phyloP scores from a whole-genome alignment of 2,113 vertebrate species.

The Grammomys surdaster region DNA sequence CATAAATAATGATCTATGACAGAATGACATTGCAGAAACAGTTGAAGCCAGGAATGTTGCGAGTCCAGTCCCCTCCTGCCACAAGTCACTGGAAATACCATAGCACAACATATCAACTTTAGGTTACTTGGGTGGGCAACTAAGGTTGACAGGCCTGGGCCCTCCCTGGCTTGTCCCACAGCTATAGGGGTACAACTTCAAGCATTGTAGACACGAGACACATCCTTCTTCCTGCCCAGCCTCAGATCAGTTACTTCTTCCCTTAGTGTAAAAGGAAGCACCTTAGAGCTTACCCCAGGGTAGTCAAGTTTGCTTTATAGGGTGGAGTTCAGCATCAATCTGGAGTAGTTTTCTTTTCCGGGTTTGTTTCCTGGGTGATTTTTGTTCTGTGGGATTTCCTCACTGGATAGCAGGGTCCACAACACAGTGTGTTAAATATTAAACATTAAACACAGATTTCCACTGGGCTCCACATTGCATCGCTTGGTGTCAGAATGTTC shows the following conservation, averaged over 20 bases:
- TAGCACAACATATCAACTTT: neutral
- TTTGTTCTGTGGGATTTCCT: neutral
- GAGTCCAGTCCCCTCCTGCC: fast-evolving
- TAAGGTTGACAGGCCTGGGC: neutral
- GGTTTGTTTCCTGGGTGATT: neutral
- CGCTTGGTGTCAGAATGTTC: neutral
- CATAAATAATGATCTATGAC: fast-evolving
- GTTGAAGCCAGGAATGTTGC: fast-evolving
- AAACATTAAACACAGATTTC: neutral
- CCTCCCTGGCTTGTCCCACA: fast-evolving
- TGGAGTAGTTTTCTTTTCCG: neutral
- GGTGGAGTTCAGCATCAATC: neutral
- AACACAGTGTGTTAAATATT: neutral
- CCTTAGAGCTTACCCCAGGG: neutral
- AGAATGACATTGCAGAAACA: neutral
- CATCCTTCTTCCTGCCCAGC: neutral
- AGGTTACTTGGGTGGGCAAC: fast-evolving
- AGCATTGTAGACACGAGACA: fast-evolving
- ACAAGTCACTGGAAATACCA: fast-evolving
- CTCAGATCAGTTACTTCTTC: neutral
- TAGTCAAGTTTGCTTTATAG: too few relatives aligned
- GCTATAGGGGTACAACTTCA: neutral
- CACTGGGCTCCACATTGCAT: neutral
- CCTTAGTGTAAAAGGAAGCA: neutral
- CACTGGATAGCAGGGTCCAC: fast-evolving